phyloP scores from a whole-genome alignment of 2,888 invertebrate genomes.

The Aphidoletes aphidimyza region DNA sequence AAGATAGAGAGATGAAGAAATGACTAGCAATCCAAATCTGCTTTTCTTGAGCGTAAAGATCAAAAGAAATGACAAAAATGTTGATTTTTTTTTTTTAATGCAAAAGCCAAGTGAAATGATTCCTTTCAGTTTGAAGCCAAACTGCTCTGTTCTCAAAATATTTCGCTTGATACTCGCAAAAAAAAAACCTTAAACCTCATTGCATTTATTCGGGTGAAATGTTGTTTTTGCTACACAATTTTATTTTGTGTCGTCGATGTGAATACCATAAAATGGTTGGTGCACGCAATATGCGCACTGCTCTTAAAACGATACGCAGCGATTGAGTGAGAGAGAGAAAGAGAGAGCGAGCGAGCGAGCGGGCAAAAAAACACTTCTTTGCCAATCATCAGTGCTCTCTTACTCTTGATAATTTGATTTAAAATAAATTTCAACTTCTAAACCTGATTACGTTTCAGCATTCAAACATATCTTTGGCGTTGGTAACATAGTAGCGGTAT shows the following conservation, averaged over 20 bases:
- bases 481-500: neutral
- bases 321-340: no score
- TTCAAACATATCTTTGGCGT: neutral
- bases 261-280: neutral
- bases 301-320: no score
- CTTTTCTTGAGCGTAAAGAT: neutral
- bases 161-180: no score
- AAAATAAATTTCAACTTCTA: conserved; percentile 52
- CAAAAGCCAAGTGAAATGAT: no score
- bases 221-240: neutral
- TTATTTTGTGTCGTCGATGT: neutral
- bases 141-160: no score
- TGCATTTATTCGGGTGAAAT: neutral
- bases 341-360: no score
- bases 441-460: conserved; percentile 50
- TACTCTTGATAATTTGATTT: conserved; percentile 50
- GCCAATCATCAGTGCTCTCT: conserved; percentile 23
- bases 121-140: neutral
- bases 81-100: no score
- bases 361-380: neutral
- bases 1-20: no score
- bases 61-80: neutral
- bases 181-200: neutral
- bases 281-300: neutral
- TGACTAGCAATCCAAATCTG: no score